phyloP scores from a whole-genome alignment of 2,888 invertebrate species.

The Drosophila vallismaia region DNA sequence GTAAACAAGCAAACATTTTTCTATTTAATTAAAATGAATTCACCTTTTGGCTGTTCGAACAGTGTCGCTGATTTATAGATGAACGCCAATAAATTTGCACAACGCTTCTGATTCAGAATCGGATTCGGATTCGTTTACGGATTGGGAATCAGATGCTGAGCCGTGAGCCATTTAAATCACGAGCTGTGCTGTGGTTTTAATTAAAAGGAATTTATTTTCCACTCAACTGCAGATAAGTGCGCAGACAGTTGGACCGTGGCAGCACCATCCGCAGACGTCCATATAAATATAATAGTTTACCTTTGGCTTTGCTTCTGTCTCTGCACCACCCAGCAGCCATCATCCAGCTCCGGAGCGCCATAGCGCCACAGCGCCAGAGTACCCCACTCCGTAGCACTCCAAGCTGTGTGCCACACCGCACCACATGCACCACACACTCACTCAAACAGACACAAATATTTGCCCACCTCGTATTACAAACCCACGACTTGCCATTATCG shows the following conservation, averaged over 20 bases:
- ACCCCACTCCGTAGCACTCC: neutral
- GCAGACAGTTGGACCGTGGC: conserved; percentile 45
- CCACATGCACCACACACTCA: conserved; percentile 39
- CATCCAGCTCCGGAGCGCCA: neutral
- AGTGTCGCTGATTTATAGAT: conserved; percentile 70
- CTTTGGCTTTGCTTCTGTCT: conserved; percentile 23
- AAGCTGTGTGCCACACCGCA: neutral
- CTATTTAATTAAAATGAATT: conserved; percentile 79
- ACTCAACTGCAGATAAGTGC: conserved; percentile 77
- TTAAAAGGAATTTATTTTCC: conserved; percentile 77
- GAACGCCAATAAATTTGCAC: conserved; percentile 69
- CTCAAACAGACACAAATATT: conserved; percentile 38
- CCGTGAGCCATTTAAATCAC: conserved; percentile 72
- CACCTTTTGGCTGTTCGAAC: conserved; percentile 58
- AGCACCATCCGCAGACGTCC: conserved; percentile 38
- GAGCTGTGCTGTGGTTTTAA: conserved; percentile 75
- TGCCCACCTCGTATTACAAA: conserved; percentile 46
- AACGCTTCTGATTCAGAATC: conserved; percentile 40
- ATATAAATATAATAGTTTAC: conserved; percentile 51
- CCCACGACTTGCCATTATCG: conserved; percentile 50
- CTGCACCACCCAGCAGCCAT: neutral
- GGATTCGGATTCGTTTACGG: conserved; percentile 8
- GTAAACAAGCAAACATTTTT: conserved; percentile 76
- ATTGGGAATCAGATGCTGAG: conserved; percentile 19
- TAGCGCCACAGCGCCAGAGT: neutral